phyloP scores from a whole-genome alignment of 2,797 vertebrate species.

The Taenioides sp. region DNA sequence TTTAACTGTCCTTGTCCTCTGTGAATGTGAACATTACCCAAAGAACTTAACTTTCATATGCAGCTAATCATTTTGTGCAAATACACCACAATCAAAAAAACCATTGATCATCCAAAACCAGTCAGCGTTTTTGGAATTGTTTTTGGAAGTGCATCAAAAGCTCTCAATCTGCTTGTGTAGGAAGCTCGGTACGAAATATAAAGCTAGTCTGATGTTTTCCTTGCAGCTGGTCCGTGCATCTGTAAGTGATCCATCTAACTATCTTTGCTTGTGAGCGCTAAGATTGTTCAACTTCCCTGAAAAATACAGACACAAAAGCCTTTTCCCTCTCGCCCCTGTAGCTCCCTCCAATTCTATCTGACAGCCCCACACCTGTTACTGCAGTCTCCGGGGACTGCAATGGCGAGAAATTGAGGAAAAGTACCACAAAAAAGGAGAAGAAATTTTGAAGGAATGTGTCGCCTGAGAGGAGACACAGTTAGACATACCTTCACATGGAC shows the following conservation, averaged over 20 bases:
- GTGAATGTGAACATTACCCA: too few species aligned
- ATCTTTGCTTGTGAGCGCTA: constrained; percentile 39
- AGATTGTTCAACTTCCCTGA: constrained; percentile 25
- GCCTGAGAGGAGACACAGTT: constrained; percentile 1
- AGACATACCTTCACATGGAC: constrained; percentile 78
- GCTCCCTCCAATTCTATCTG: constrained; percentile 57
- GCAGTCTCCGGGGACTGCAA: constrained; percentile 17
- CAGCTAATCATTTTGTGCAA: neutral
- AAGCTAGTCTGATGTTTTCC: constrained; percentile 6
- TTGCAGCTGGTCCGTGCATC: constrained; percentile 17
- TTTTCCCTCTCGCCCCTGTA: constrained; percentile 12
- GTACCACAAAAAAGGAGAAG: neutral
- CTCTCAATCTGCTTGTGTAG: constrained; percentile 25
- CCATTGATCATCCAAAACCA: neutral
- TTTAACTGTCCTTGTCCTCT: too few species aligned
- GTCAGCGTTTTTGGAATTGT: constrained; percentile 18
- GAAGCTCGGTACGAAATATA: constrained; percentile 35
- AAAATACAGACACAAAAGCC: constrained; percentile 60
- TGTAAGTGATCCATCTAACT: constrained; percentile 38
- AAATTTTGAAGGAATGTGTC: neutral
- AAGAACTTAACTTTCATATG: too few species aligned
- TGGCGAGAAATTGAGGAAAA: neutral
- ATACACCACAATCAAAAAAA: constrained; percentile 4
- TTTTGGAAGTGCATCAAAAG: constrained; percentile 29
- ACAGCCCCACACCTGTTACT: constrained; percentile 68